Base-by-base conservation (phyloP, 2,113 vertebrate species). In the Antechinus stuartii region DNA sequence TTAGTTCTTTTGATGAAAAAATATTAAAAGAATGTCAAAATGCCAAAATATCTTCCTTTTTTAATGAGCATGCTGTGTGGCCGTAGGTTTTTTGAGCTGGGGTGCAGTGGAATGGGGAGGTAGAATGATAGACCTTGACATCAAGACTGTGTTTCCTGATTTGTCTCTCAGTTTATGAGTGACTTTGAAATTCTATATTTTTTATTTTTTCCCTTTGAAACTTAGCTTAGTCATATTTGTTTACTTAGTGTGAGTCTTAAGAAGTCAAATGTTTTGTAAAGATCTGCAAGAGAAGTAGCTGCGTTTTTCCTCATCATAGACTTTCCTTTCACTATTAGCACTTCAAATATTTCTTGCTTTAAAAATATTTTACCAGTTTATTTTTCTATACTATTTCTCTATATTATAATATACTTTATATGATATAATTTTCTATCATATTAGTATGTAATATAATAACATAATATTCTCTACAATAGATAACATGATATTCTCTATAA, bases 191-290 rank as follows among this genome's bases (percentile, higher is more conserved):
- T 90, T 90, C 89, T 47, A 90, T 49, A 26, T 90, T 30, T 30
- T 49, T 27, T 30, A 90, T 49, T 90, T 47, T 49, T 16, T 8
- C 7, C 25, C 14, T 50, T 52, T 27, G 22, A 96, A 94, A 92
- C 95, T 91, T 90, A 93, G 93, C 22, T 97, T 92, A 93, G 93
- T 95, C 25, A 25, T 93, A 61, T 56, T 30, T 25, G 11, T 47
- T 68, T 94, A 47, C 55, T 96, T 96, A 92, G 57, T 68, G 7
- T 52, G 56, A 9, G n/a, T 26, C 92, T 76, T 95, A 91, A 93
- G 95, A 96, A 10, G 8, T 49, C 90, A 47, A 16, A 27, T 49
- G 90, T 12, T 90, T 52, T 50, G 25, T 52, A 52, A 90, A 50
- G 89, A 11, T 50, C 84, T 92, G 26, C 56, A 8, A 94, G 2